These are phyloP conservation scores for Perca schrenkii DNA, from an alignment of 2,113 vertebrate genomes.

Conservation along the genomic window DNA sequence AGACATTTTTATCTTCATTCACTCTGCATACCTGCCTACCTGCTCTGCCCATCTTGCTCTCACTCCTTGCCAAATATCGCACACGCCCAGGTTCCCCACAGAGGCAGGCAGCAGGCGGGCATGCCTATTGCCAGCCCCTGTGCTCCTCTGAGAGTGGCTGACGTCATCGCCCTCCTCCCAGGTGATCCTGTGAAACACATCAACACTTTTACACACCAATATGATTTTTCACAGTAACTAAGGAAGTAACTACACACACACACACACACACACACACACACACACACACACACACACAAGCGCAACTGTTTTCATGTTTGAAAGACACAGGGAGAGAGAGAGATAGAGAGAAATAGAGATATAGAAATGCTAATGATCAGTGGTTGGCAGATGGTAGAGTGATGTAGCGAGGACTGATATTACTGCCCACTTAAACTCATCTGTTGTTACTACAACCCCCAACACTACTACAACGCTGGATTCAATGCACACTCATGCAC, in stretches of 20 bases:
- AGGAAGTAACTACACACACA: neutral
- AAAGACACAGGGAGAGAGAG: conserved; percentile 23
- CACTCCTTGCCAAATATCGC: conserved; percentile 31
- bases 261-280: neutral
- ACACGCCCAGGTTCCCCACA: conserved; percentile 35
- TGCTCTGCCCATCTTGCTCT: conserved; percentile 10
- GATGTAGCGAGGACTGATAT: conserved; percentile 49
- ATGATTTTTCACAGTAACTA: conserved; percentile 26
- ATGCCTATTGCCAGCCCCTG: conserved; percentile 50
- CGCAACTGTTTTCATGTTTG: conserved; percentile 35
- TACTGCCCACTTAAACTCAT: conserved; percentile 55
- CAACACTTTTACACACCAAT: conserved; percentile 68
- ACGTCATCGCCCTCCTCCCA: conserved; percentile 80
- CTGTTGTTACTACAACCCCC: conserved; percentile 48
- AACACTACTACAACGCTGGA: conserved; percentile 46
- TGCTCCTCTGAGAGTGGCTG: conserved; percentile 57
- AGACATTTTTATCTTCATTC: conserved; percentile 25
- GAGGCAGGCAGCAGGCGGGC: conserved; percentile 57
- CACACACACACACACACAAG: neutral
- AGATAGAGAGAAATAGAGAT: neutral
- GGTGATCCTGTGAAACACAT: conserved; percentile 86
- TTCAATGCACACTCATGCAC: conserved; percentile 33
- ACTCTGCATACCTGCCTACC: conserved; percentile 15
- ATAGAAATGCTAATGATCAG: conserved; percentile 35
- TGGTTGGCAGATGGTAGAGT: conserved; percentile 46